Evolutionary conservation across 92 coral and sea anemone species (phyloP).

Genomic region (Anthopleura xanthogrammica): DNA sequence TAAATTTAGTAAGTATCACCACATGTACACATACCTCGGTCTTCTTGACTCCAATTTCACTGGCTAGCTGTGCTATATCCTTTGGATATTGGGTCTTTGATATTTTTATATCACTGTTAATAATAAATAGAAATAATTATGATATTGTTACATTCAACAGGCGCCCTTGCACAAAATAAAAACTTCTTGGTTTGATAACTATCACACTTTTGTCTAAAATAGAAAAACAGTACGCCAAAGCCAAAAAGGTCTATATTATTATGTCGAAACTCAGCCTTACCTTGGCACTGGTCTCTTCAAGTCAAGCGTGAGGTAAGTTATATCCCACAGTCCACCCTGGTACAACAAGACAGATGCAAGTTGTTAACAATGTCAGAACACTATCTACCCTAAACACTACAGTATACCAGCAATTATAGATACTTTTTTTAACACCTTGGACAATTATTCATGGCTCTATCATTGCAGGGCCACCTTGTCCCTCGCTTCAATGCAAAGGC

Average conservation of each 20-base stretch:
- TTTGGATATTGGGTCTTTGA: constrained; percentile 91
- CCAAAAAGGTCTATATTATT: too few relatives aligned
- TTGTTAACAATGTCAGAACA: not conserved
- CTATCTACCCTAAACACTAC: too few relatives aligned
- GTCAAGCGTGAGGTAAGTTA: constrained; percentile 79
- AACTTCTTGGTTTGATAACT: too few relatives aligned
- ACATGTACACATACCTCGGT: constrained; percentile 60
- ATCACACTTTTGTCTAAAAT: too few relatives aligned
- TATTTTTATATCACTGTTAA: constrained; percentile 78
- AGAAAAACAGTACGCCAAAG: too few relatives aligned
- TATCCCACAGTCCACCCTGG: constrained; percentile 97
- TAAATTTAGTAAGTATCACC: not conserved
- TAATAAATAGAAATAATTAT: not conserved
- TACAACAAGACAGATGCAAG: constrained; percentile 27
- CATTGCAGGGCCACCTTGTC: too few relatives aligned
- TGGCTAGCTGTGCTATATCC: constrained; percentile 71
- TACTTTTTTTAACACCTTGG: too few relatives aligned
- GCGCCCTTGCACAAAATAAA: too few relatives aligned
- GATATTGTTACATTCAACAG: too few relatives aligned
- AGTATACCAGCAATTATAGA: too few relatives aligned
- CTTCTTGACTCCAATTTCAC: constrained; percentile 78
- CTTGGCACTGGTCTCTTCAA: constrained; percentile 92
- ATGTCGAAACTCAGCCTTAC: constrained; percentile 32
- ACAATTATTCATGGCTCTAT: too few relatives aligned
- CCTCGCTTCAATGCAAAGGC: too few relatives aligned